Conservation (phyloP, 2,797 vertebrate species). For the Strix occidentalis region DNA sequence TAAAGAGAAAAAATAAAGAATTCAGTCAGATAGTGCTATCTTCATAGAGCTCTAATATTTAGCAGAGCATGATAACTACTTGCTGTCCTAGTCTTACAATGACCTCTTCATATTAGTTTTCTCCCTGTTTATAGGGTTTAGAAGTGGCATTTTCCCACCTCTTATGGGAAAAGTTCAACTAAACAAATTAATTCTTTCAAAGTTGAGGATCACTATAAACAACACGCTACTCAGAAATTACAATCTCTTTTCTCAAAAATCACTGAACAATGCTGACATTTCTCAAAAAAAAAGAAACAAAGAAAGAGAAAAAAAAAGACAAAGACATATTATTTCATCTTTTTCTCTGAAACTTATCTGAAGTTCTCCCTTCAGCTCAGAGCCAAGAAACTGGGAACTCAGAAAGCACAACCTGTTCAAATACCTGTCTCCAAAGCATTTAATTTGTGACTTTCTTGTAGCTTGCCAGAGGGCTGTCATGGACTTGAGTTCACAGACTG, state of each 20-base stretch:
- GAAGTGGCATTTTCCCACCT: not conserved
- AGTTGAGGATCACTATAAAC: not conserved
- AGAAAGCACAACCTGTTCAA: not conserved
- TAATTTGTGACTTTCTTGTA: not conserved
- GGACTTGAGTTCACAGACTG: not conserved
- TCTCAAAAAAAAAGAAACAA: not conserved
- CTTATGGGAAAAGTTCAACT: not conserved
- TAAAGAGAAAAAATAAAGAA: not conserved
- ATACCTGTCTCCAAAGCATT: not conserved
- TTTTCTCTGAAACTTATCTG: not conserved
- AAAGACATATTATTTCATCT: not conserved
- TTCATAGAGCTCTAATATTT: not conserved
- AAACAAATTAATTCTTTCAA: not conserved
- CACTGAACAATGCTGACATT: not conserved
- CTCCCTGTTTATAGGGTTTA: not conserved
- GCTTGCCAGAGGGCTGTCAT: not conserved
- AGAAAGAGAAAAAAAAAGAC: not conserved
- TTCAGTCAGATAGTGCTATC: not conserved
- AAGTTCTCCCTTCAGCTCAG: not conserved
- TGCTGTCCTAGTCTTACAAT: not conserved
- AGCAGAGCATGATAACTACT: not conserved
- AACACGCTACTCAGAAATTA: not conserved
- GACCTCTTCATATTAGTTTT: not conserved
- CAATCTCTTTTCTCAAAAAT: not conserved
- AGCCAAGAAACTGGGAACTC: not conserved